Conservation (phyloP, 1,140 invertebrate species). For the Zeugodacus cucurbitae region DNA sequence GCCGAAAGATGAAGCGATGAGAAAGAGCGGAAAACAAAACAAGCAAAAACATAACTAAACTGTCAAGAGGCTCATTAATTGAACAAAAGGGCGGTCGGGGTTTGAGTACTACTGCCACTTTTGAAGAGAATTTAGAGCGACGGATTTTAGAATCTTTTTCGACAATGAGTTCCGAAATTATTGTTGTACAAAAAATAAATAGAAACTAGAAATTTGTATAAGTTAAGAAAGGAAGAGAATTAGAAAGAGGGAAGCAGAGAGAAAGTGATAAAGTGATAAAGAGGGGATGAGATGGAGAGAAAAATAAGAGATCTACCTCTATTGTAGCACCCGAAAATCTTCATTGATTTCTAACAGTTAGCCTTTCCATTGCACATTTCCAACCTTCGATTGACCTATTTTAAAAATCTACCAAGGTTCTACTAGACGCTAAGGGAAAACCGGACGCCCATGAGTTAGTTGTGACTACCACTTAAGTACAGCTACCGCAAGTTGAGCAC, state of each 20-base stretch:
- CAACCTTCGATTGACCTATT: not conserved
- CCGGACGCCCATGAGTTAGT: not conserved
- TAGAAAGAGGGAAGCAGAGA: too few relatives aligned
- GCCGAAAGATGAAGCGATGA: conserved; percentile 42
- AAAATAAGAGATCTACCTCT: too few relatives aligned
- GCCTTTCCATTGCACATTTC: not conserved
- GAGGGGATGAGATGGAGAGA: too few relatives aligned
- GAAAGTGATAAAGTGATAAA: too few relatives aligned
- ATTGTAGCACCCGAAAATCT: too few relatives aligned
- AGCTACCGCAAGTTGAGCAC: not conserved
- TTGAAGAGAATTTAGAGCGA: not conserved
- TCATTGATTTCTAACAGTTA: not conserved
- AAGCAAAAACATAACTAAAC: conserved; percentile 48
- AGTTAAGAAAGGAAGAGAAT: too few relatives aligned
- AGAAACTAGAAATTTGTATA: too few relatives aligned
- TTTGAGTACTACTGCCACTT: not conserved
- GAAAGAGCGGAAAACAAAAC: conserved; percentile 50
- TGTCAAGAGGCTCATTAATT: conserved; percentile 65
- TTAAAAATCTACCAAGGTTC: not conserved
- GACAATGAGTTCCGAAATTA: too few relatives aligned
- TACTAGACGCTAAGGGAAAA: not conserved
- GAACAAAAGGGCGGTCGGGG: conserved; percentile 54
- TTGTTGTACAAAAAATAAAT: too few relatives aligned
- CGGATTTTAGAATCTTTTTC: too few relatives aligned
- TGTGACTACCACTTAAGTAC: not conserved